Base-by-base conservation (phyloP, 2,888 invertebrate species). In the Gymnosoma rotundatum region DNA sequence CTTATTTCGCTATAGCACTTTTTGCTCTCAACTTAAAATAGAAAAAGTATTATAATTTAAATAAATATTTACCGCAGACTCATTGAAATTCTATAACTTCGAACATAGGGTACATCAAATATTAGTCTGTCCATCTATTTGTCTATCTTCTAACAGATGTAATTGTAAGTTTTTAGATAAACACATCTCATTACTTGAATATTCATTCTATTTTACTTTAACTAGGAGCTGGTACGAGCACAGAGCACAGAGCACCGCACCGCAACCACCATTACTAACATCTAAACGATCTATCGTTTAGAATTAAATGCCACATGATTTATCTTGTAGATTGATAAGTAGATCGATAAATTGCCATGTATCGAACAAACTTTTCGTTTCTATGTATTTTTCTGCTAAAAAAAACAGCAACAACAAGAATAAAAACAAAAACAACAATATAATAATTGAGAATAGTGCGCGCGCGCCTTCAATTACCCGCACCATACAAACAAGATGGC, bases 261-360 rank as follows among this genome's bases (percentile, higher is more conserved):
- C 38, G 16, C 9, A 36, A 21, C 58, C 16, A 79, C 58, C 52
- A 73, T 45, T 20, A 63, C 70, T 66, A 69, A 83, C 52, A 78
- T 81, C 75, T 74, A 64, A 74, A 69, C 81, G 83, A 87, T 86
- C 87, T 81, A 84, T 84, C 81, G 84, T 81, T 84, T 81, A 84
- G 81, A 84, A 84, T 81, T 84, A 84, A 84, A 84, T 81, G 81
- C 84, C 84, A 90, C 88, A 91, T 91, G 91, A 91, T 91, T 91
- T 91, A 91, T 91, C 91, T 91, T 89, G 90, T 89, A 91, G 91
- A 91, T 91, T 91, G 91, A 91, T 91, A 91, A 91, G 84, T 84
- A 81, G 84, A 84, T 84, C 84, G 84, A 84, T 84, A 84, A 84
- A 84, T 84, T 84, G 84, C 84, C 69, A 78, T 76, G 78, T 54